Conservation (phyloP, 2,113 vertebrate species). For the Catagonus wagneri region DNA sequence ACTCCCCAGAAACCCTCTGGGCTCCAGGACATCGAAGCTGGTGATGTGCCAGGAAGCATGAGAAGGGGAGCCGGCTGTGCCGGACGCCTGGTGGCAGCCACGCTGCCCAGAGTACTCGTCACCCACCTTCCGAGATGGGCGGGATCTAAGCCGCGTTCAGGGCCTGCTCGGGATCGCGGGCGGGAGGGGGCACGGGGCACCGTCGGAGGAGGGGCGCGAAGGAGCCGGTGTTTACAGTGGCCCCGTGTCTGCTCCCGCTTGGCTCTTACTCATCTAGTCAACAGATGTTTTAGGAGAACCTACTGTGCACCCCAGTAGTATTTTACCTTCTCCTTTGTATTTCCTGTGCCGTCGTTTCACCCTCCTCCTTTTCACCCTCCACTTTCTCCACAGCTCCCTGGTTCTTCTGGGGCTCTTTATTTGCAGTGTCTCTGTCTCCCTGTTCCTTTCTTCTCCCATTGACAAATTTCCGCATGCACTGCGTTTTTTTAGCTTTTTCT, state of each 20-base stretch:
- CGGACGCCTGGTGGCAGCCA: not conserved
- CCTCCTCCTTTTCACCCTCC: not conserved
- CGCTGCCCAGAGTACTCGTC: not conserved
- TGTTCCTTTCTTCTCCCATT: not conserved
- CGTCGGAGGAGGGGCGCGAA: not conserved
- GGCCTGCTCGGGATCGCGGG: not conserved
- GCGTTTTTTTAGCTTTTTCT: not conserved
- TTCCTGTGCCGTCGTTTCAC: not conserved
- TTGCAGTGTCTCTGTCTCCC: not conserved
- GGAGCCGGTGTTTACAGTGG: not conserved
- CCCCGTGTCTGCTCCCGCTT: not conserved
- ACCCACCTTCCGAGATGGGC: not conserved
- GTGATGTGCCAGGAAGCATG: not conserved
- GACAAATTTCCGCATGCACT: not conserved
- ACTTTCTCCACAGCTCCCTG: not conserved
- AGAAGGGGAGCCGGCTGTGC: not conserved
- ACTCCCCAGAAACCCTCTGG: not conserved
- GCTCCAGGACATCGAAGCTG: not conserved
- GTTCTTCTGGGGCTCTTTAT: not conserved
- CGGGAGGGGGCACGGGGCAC: not conserved
- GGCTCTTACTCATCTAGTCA: not conserved
- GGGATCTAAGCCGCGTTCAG: not conserved
- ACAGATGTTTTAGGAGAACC: not conserved
- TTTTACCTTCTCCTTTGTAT: not conserved
- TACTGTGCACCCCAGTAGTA: not conserved